Base-by-base conservation (phyloP, 2,797 vertebrate genomes). In the Masticophis lateralis region DNA sequence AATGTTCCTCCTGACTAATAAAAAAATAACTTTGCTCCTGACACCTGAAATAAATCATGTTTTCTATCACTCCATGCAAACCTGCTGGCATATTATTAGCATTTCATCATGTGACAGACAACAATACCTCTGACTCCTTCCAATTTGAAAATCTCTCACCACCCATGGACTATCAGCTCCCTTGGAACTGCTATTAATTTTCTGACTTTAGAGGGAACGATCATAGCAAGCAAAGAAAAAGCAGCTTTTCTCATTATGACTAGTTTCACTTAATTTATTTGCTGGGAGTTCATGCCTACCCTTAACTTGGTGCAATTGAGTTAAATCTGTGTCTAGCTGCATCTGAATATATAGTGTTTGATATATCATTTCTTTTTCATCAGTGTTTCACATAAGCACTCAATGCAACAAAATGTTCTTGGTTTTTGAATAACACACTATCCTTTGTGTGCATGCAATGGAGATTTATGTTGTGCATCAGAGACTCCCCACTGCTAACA, bases 91-190 rank as follows among this genome's bases (percentile, higher is more conserved):
- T 93, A 69, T 5, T 89, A 91, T 93, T 94, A 95, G 90, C 1
- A 6, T 92, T 96, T 96, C 92, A 93, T 91, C 86, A 94, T 89
- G 60, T 69, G 92, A 92, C 79, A 91, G 93, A 93, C 91, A 94
- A 92, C 92, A 96, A 91, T 90, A 96, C 92, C 93, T 27, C 94
- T 37, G 0, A 92, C 86, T 90, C 91, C 86, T 96, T 97, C 95
- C 96, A 95, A 95, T 97, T 37, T 97, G 95, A 92, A 94, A 96
- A 93, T 94, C 92, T 96, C 94, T 95, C 95, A 96, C 95, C 91
- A 95, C 95, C 94, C 95, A 94, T 16, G 18, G 96, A 96, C 7
- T 0, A 66, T 92, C 94, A 94, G 92, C 94, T 60, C 56, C 32
- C 88, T 89, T 95, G 32, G 93, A 92, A 93, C 92, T 93, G 94